Conservation (phyloP, 2,888 invertebrate species). For the Celastrina argiolus region DNA sequence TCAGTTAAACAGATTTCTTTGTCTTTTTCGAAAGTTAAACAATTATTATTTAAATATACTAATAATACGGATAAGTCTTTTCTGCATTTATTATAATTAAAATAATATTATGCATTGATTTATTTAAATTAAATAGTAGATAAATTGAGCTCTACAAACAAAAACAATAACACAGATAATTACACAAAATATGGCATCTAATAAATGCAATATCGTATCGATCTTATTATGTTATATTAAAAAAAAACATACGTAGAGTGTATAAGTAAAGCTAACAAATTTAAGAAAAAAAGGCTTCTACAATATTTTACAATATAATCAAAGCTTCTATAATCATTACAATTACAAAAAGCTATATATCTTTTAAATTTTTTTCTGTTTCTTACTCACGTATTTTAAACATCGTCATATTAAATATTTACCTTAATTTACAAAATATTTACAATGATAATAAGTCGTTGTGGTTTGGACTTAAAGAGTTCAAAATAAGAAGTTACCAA, state of each 20-base stretch:
- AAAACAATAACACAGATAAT: background rate
- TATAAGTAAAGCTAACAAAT: background rate
- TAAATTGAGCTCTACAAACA: background rate
- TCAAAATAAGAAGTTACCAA: slow-evolving; percentile 1
- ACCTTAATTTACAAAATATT: slow-evolving; percentile 16
- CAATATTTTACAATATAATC: background rate
- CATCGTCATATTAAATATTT: background rate
- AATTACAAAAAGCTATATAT: background rate
- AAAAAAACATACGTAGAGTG: background rate
- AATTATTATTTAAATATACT: background rate
- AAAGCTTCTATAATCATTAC: background rate
- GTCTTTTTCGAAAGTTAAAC: background rate
- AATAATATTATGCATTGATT: background rate
- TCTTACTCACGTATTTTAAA: background rate
- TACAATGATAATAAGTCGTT: slow-evolving; percentile 18
- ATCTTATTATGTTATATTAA: background rate
- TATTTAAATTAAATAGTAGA: background rate
- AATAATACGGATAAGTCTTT: background rate
- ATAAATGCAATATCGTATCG: slow-evolving; percentile 11
- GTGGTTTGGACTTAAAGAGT: slow-evolving; percentile 16
- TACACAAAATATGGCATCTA: slow-evolving; percentile 15
- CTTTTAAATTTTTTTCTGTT: background rate
- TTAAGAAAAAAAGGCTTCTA: background rate
- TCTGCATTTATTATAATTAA: background rate
- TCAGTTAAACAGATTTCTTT: background rate